Conservation (phyloP, 1,140 invertebrate species). For the Drosophila carrolli region DNA sequence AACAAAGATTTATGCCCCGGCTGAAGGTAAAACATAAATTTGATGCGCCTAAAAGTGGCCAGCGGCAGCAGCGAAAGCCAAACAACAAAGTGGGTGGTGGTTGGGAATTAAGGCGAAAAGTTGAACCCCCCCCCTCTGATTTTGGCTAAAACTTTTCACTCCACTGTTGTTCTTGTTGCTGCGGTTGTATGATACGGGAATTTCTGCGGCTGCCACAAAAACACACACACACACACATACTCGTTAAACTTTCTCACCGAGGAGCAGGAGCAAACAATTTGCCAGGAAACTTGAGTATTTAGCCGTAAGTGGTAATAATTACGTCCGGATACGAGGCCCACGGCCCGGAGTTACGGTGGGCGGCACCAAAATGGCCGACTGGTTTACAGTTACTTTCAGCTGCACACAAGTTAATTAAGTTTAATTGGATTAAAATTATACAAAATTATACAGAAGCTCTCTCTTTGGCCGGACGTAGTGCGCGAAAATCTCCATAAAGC, state of each 20-base stretch:
- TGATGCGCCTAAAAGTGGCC: conserved; percentile 59
- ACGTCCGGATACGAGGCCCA: conserved; percentile 46
- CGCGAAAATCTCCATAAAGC: conserved; percentile 17
- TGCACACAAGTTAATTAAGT: conserved; percentile 74
- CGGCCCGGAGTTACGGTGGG: not conserved
- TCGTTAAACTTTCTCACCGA: conserved; percentile 30
- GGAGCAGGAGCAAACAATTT: conserved; percentile 14
- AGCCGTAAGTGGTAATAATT: conserved; percentile 83
- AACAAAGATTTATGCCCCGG: conserved; percentile 71
- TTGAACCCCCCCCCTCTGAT: conserved; percentile 34
- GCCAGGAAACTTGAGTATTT: conserved; percentile 65
- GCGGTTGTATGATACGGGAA: conserved; percentile 69
- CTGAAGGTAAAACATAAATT: conserved; percentile 66
- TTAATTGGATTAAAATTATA: conserved; percentile 81
- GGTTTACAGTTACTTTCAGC: conserved; percentile 50
- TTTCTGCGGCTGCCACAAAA: conserved; percentile 50
- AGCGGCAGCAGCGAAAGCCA: conserved; percentile 13
- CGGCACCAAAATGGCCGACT: conserved; percentile 31
- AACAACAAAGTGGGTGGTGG: conserved; percentile 15
- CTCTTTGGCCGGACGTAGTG: not conserved
- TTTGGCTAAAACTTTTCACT: conserved; percentile 64
- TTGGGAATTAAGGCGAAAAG: conserved; percentile 67
- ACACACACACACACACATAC: conserved; percentile 5
- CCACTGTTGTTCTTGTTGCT: conserved; percentile 28
- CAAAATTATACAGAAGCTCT: conserved; percentile 49